Percentiles rank a stretch among this genome's conserved stretches.
Evolutionary conservation across 2,888 invertebrate species (phyloP).

Genomic region (Danaus chrysippus): DNA sequence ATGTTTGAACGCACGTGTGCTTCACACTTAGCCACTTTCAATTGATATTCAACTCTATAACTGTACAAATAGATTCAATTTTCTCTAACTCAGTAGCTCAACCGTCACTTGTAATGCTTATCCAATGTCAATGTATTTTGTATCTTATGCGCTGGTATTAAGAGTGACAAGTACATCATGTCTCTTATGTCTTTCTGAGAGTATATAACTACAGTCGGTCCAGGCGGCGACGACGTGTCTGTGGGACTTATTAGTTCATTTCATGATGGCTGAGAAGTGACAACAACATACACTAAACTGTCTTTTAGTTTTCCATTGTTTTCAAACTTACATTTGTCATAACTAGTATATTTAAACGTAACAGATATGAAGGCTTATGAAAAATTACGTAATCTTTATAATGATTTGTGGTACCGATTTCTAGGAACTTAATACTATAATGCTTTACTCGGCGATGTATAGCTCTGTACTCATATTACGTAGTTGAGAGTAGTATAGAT

Average conservation of each 20-base stretch:
- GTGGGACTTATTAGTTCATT: conserved; percentile 71
- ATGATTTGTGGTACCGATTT: too few relatives aligned
- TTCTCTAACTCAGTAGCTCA: conserved; percentile 25
- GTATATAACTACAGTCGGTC: conserved; percentile 49
- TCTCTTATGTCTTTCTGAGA: conserved; percentile 44
- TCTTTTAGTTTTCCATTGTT: not conserved
- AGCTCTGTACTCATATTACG: not conserved
- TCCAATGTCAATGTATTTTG: conserved; percentile 50
- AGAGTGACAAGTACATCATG: conserved; percentile 11
- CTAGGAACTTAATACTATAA: too few relatives aligned
- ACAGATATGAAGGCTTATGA: too few relatives aligned
- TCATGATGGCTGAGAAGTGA: conserved; percentile 48
- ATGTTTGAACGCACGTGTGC: conserved; percentile 72
- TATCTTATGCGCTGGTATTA: conserved; percentile 38
- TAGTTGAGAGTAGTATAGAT: conserved; percentile 10
- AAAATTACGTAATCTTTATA: too few relatives aligned
- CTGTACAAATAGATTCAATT: conserved; percentile 32
- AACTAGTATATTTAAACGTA: too few relatives aligned
- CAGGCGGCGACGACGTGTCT: conserved; percentile 75
- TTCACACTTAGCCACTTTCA: conserved; percentile 51
- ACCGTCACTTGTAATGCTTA: conserved; percentile 46
- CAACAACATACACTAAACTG: conserved; percentile 17
- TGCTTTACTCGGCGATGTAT: not conserved
- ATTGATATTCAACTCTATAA: conserved; percentile 37
- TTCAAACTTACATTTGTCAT: too few relatives aligned